These are phyloP conservation scores for Apteryx mantelli DNA, from an alignment of 2,113 vertebrate species.

Conservation along the genomic window DNA sequence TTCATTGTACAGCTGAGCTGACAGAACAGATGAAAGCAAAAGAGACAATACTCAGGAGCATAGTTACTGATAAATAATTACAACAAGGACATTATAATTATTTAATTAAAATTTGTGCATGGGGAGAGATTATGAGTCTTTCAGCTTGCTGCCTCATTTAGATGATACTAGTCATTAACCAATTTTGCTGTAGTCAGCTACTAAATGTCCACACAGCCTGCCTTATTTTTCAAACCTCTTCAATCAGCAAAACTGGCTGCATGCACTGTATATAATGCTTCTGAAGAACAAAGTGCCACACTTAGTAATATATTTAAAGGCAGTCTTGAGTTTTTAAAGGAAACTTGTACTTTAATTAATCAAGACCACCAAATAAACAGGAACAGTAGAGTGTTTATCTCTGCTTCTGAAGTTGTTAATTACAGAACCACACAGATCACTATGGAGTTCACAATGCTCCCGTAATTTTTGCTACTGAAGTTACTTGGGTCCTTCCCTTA, in stretches of 20 bases:
- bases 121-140: conserved; percentile 81
- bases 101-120: conserved; percentile 83
- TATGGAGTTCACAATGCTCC: background rate
- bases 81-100: conserved; percentile 79
- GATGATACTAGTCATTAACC: conserved; percentile 80
- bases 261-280: conserved; percentile 42
- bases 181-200: conserved; percentile 77
- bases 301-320: conserved; percentile 31
- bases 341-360: conserved; percentile 58
- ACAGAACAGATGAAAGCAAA: conserved; percentile 73
- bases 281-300: conserved; percentile 28
- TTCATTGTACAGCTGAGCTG: conserved; percentile 67
- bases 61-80: conserved; percentile 84
- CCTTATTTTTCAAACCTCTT: conserved; percentile 73
- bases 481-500: conserved; percentile 13
- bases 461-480: background rate
- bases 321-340: conserved; percentile 28
- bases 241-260: conserved; percentile 77
- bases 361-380: conserved; percentile 48
- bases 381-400: conserved; percentile 34
- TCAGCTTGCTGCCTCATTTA: conserved; percentile 79
- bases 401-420: conserved; percentile 48
- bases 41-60: conserved; percentile 78
- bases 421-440: background rate
- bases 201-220: conserved; percentile 62